Evolutionary conservation across 2,113 vertebrate species (phyloP).

Genomic region (Brachionichthys hirsutus): DNA sequence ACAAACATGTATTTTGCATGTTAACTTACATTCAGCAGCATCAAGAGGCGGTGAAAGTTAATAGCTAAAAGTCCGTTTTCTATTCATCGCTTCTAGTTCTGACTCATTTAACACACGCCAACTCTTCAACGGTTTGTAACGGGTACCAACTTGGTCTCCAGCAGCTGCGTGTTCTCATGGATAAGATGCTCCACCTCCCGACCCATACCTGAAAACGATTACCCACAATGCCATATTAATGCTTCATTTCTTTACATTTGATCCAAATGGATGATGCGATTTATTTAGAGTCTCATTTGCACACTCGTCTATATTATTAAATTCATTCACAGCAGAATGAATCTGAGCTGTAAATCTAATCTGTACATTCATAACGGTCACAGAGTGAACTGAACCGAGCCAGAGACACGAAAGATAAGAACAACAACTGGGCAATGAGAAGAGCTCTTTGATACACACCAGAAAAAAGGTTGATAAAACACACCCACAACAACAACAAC

Average conservation of each 20-base stretch:
- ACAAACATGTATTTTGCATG: too few species aligned
- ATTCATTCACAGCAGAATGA: conserved; percentile 3
- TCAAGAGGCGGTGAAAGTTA: too few species aligned
- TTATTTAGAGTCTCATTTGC: neutral
- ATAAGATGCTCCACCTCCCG: conserved; percentile 98
- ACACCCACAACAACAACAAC: too few species aligned
- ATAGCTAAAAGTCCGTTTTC: too few species aligned
- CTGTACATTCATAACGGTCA: neutral
- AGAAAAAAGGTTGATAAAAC: conserved; percentile 82
- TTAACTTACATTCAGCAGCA: too few species aligned
- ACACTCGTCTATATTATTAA: conserved; percentile 7
- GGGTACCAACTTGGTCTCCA: conserved; percentile 90
- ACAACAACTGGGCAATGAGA: neutral
- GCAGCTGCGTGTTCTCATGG: conserved; percentile 93
- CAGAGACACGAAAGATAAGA: neutral
- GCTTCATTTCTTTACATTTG: neutral
- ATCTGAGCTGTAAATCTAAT: neutral
- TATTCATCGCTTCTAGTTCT: too few species aligned
- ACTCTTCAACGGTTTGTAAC: too few species aligned
- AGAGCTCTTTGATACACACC: conserved; percentile 85
- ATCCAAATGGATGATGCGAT: conserved; percentile 55
- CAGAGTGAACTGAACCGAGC: neutral
- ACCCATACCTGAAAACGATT: conserved; percentile 88
- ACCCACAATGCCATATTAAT: too few species aligned
- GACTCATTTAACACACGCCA: neutral